Evolutionary conservation across 2,113 vertebrate genomes (phyloP), one percentile per base, ranked within the genome.

Genomic region (Melanostigma gelatinosum): DNA sequence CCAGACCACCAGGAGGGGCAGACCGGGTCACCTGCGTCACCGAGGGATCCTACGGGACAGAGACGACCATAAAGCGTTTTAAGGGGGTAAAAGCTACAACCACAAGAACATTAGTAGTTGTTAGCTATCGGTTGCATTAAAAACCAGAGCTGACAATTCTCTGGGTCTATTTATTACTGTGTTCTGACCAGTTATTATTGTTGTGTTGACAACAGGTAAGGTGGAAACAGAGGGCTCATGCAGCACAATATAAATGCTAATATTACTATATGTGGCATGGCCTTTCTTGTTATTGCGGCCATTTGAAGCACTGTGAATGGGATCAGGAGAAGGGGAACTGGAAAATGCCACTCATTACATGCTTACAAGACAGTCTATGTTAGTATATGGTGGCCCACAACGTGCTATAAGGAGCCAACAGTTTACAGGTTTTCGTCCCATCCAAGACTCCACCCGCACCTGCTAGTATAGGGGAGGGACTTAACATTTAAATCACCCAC

Each of bases 21-120:
- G 97, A 97, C 91, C 94, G 96, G 72, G 97, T 98, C 94, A 99
- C 97, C 88, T 99, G 98, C 46, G 98, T 99, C 95, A 99, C 98
- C 3, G 98, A 99, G 74, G 98, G 98, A 95, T 99, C 98, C 98
- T 99, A 87, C 0, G 24, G 44, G 68, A 71, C 13, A 84, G 61
- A 88, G 36, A 84, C 27, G 76, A 87, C 12, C 42, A 85, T 12
- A 38, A 11, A 67, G 63, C 29, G 62, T n/a, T 79, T 70, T 20
- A 58, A 20, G 46, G 48, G 57, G 57, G 15, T 63, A 60, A 69
- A 76, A 74, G 63, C 64, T 60, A 63, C 44, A 63, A 54, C 18
- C 8, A 50, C 32, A 73, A 24, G 52, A 66, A 44, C 18, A 48
- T 36, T 27, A 57, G 12, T 38, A 73, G 48, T 38, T 50, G 29